Evolutionary conservation across 2,888 invertebrate genomes (phyloP), one percentile per base, ranked within the genome.

Genomic region (Lithophane ornitopus): DNA sequence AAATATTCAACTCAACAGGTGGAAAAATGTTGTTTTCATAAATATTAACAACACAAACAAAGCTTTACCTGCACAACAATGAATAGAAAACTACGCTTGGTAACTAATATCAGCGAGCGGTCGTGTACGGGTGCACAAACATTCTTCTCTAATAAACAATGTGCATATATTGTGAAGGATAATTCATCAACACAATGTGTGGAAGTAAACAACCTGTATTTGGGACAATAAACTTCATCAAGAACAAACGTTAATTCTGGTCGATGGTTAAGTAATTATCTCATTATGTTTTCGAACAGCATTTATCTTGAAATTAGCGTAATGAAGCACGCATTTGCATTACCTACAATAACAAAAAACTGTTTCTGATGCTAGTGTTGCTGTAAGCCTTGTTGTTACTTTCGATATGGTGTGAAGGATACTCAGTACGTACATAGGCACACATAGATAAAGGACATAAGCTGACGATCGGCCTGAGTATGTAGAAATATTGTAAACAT

Each of bases 181-280:
- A 89, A 89, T 90, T 87, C 88, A 91, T 89, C 89, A 89, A 89
- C 88, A 81, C 90, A 89, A 90, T 90, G 88, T 88, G 89, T 89
- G 90, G 89, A 87, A 92, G 95, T 94, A 94, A 95, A 95, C 93
- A 95, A 95, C 94, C 95, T 94, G 91, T 91, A 96, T 94, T 90
- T 93, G 86, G 96, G 91, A 90, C 95, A 94, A 95, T 94, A 95
- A 95, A 95, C 96, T 93, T 90, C 93, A 95, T 93, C 94, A 95
- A 94, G 95, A 94, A 93, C 95, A 89, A 86, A 85, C 91, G 92
- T 94, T 94, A 92, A 92, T 91, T 91, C 87, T 92, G 91, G 90
- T 90, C 89, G 92, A 94, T 94, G 92, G 92, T 91, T 93, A 92
- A 93, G 90, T 91, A 92, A 93, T 94, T 94, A 94, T 95, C 93